Percentiles rank a stretch among this genome's conserved stretches.
Conservation (phyloP, 35 echinoderm and acorn worm species). For the Patiria miniata region DNA sequence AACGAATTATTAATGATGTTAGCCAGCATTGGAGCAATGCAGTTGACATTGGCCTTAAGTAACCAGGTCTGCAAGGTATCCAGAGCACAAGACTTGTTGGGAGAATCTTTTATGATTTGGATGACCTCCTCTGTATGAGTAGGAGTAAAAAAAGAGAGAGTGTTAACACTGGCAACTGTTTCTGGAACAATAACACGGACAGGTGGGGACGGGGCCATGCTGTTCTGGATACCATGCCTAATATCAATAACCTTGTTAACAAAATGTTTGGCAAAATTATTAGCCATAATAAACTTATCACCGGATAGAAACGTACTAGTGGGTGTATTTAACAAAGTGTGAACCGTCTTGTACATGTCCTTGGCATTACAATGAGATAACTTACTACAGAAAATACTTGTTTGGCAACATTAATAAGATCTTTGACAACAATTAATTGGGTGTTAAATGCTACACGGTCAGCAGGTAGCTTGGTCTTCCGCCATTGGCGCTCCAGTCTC, state of each 20-base stretch:
- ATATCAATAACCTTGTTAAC: background rate
- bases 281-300: background rate
- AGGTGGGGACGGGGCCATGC: background rate
- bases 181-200: background rate
- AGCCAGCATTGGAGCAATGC: background rate
- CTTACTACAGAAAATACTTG: background rate
- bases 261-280: background rate
- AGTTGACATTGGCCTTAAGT: background rate
- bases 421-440: background rate
- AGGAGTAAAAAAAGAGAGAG: background rate
- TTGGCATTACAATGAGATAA: background rate
- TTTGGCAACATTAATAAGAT: background rate
- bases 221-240: background rate
- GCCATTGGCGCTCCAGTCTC: background rate
- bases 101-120: slow-evolving; percentile 3
- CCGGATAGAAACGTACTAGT: background rate
- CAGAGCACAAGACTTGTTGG: slow-evolving; percentile 6
- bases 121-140: background rate
- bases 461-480: background rate
- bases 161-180: background rate
- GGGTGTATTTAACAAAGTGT: background rate
- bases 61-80: background rate
- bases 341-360: background rate
- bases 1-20: background rate
- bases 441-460: background rate